Conservation (phyloP, 2,797 vertebrate genomes). For the Anguilla megastoma region DNA sequence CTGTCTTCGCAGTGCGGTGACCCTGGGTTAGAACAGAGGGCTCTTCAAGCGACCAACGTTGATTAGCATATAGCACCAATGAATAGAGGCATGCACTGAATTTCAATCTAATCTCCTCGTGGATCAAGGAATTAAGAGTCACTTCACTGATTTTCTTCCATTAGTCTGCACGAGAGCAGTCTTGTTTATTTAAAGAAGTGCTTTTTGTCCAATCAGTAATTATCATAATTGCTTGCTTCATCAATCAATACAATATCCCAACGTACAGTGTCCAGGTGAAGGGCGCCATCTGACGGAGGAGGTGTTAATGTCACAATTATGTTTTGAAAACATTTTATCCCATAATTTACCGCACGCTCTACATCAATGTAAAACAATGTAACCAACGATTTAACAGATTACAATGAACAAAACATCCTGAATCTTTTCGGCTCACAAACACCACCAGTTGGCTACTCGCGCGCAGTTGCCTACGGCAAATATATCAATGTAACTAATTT, state of each 20-base stretch:
- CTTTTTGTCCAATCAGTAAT: not conserved
- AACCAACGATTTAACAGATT: not conserved
- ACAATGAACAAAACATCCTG: not conserved
- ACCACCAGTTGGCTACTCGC: too few species aligned
- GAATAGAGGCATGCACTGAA: conserved; percentile 64
- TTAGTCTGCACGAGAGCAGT: not conserved
- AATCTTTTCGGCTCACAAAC: not conserved
- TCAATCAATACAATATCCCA: not conserved
- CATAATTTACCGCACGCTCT: not conserved
- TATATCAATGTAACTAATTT: not conserved
- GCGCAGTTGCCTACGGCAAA: not conserved
- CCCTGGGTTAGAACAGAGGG: conserved; percentile 71
- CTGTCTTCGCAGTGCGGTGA: conserved; percentile 57
- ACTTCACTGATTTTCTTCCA: not conserved
- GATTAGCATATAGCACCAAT: conserved; percentile 71
- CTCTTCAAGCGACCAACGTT: conserved; percentile 62
- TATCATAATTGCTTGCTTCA: not conserved
- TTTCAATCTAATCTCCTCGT: conserved; percentile 53
- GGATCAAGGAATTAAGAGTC: conserved; percentile 31
- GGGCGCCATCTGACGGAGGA: conserved; percentile 67
- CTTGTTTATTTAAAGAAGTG: not conserved
- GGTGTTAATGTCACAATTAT: not conserved
- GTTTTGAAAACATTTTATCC: conserved; percentile 24
- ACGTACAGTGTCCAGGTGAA: conserved; percentile 16
- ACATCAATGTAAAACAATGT: not conserved